A percentile compares a stretch with the other conserved stretches of the same genome.
Conservation (phyloP, 2,113 vertebrate genomes). For the cat (Felis catus) region F.catus_Fca126_mat1.0 CM031419.1:207282501-207283000, state of each 20-base stretch:
- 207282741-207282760: too few relatives aligned
- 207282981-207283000: not conserved
- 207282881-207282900: not conserved
- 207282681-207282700: fast-evolving
- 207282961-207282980: not conserved
- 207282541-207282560: not conserved
- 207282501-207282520: not conserved
- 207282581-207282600: not conserved
- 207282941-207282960: not conserved
- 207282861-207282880: not conserved
- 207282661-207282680: not conserved
- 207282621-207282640: not conserved
- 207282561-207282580: not conserved
- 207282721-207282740: fast-evolving
- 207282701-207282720: fast-evolving
- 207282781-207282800: not conserved
- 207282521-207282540: fast-evolving
- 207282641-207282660: not conserved
- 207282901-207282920: not conserved
- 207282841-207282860: too few relatives aligned
- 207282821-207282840: not conserved
- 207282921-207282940: not conserved
- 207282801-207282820: too few relatives aligned
- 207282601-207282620: not conserved
- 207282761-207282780: not conserved